A percentile compares a stretch with the other conserved stretches of the same genome.
Evolutionary conservation across 1,140 invertebrate genomes (phyloP).

Genomic region (Zaprionus ornatus): DNA sequence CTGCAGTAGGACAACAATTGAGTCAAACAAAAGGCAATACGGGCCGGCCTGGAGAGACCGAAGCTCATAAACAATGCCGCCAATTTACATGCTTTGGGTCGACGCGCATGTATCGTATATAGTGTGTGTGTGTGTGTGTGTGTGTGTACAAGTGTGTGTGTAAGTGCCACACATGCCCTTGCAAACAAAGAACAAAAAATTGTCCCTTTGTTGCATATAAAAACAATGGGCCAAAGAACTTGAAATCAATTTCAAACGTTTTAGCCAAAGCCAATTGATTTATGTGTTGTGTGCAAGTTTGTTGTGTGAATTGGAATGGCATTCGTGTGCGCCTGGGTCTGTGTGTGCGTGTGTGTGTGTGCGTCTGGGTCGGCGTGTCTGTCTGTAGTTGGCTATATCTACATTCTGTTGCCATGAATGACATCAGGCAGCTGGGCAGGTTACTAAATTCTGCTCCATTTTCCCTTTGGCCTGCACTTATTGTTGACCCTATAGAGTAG

Average conservation of each 20-base stretch:
- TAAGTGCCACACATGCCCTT: conserved; percentile 46
- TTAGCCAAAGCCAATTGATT: conserved; percentile 80
- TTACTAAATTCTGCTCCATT: conserved; percentile 48
- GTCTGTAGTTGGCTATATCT: conserved; percentile 46
- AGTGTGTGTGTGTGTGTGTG: conserved; percentile 17
- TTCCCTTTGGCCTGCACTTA: conserved; percentile 18
- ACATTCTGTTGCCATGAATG: conserved; percentile 41
- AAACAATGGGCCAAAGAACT: conserved; percentile 78
- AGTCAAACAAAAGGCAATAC: conserved; percentile 53
- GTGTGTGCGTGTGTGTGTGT: conserved; percentile 15
- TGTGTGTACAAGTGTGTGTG: conserved; percentile 30
- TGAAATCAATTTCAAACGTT: conserved; percentile 80
- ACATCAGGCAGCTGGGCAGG: conserved; percentile 41
- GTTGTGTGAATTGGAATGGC: conserved; percentile 25
- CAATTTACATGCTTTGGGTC: conserved; percentile 75
- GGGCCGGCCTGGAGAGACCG: conserved; percentile 18
- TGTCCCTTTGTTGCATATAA: conserved; percentile 81
- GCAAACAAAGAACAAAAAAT: conserved; percentile 79
- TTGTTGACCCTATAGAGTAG: conserved; percentile 41
- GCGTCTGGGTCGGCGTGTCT: conserved; percentile 5
- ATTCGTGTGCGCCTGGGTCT: conserved; percentile 10
- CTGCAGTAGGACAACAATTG: conserved; percentile 1
- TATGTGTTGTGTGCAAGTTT: conserved; percentile 60
- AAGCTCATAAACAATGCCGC: conserved; percentile 76
- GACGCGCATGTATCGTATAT: conserved; percentile 33